phyloP scores from a whole-genome alignment of 2,113 vertebrate species.

The Saimiri boliviensis region DNA sequence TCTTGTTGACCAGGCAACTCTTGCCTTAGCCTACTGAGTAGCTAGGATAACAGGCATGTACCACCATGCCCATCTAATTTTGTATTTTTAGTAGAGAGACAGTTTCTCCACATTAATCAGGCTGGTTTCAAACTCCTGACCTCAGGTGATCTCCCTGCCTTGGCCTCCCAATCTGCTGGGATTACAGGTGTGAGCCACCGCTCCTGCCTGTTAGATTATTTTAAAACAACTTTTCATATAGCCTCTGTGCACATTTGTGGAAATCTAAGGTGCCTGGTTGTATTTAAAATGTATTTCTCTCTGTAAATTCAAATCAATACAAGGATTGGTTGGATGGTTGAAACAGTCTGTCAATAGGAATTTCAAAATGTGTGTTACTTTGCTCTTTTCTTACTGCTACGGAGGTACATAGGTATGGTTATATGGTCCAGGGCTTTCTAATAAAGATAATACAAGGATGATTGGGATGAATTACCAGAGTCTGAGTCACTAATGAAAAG shows the following conservation, averaged over 20 bases:
- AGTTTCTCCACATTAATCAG: too few species aligned
- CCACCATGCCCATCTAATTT: too few species aligned
- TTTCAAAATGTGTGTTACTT: background rate
- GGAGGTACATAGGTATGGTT: background rate
- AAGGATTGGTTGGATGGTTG: slow-evolving; percentile 19
- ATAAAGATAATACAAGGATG: background rate
- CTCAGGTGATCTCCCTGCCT: too few species aligned
- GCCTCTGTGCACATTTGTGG: slow-evolving; percentile 6
- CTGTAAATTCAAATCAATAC: background rate
- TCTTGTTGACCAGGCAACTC: too few species aligned
- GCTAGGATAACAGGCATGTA: too few species aligned
- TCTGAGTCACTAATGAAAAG: background rate
- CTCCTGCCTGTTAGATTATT: background rate
- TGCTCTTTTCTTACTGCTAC: background rate
- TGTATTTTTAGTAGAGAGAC: too few species aligned
- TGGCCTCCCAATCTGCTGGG: too few species aligned
- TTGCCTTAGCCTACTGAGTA: too few species aligned
- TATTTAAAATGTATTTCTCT: slow-evolving; percentile 49
- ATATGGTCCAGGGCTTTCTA: background rate
- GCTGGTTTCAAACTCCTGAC: too few species aligned
- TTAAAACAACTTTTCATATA: slow-evolving; percentile 24
- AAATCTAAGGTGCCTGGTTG: background rate
- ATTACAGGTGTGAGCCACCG: too few species aligned
- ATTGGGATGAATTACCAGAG: background rate
- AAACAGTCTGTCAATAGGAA: slow-evolving; percentile 23